These are phyloP conservation scores for Prorops nasuta DNA, from an alignment of 1,140 invertebrate genomes.

Conservation along the genomic window DNA sequence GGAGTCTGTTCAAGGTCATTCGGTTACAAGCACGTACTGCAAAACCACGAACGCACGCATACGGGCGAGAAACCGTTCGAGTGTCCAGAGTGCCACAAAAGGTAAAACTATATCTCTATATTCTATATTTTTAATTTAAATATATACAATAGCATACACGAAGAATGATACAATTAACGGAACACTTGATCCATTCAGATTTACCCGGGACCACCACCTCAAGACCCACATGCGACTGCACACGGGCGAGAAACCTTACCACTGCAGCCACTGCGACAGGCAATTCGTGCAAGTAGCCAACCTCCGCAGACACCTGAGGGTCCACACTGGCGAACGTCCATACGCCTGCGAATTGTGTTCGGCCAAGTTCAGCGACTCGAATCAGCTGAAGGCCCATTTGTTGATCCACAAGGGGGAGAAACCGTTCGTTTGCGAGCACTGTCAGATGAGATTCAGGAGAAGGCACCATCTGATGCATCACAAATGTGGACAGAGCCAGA, in stretches of 20 bases:
- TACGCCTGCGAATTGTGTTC: conserved; percentile 89
- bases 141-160: too few relatives aligned
- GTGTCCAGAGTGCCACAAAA: conserved; percentile 90
- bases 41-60: conserved; percentile 95
- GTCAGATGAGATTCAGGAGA: conserved; percentile 74
- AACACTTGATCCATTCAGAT: too few relatives aligned
- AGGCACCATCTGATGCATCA: conserved; percentile 84
- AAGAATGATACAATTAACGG: too few relatives aligned
- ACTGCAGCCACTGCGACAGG: conserved; percentile 86
- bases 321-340: conserved; percentile 93
- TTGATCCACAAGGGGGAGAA: conserved; percentile 89
- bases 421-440: conserved; percentile 77
- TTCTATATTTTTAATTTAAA: too few relatives aligned
- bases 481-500: conserved; percentile 67
- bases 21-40: conserved; percentile 91
- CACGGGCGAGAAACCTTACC: conserved; percentile 91
- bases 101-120: too few relatives aligned
- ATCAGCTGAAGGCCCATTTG: conserved; percentile 89
- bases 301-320: conserved; percentile 85
- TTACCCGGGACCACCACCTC: conserved; percentile 93
- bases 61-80: conserved; percentile 97
- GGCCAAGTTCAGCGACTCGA: conserved; percentile 89
- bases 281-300: conserved; percentile 95
- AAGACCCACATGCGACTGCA: conserved; percentile 92
- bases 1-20: conserved; percentile 83